Conservation (phyloP, 2,888 invertebrate species). For the Euclidia mi region DNA sequence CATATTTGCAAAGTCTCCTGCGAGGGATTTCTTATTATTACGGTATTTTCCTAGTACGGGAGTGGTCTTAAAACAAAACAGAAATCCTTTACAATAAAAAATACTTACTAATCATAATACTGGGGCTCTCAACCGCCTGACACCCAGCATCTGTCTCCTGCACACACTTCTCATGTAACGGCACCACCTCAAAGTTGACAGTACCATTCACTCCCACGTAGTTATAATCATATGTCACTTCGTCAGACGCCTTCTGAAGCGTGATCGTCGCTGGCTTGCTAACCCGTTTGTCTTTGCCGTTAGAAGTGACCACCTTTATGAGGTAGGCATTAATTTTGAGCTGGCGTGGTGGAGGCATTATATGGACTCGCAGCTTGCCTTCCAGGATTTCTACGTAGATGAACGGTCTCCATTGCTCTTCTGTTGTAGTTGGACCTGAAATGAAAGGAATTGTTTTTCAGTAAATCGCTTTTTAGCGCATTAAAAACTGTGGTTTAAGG, state of each 20-base stretch:
- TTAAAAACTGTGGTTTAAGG: no score
- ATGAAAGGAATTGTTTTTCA: background rate
- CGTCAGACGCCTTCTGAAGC: slow-evolving; percentile 66
- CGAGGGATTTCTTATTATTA: no score
- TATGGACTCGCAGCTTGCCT: slow-evolving; percentile 73
- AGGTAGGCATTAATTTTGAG: slow-evolving; percentile 71
- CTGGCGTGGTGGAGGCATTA: slow-evolving; percentile 75
- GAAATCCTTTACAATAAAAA: no score
- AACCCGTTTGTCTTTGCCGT: slow-evolving; percentile 61
- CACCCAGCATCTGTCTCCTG: slow-evolving; percentile 53
- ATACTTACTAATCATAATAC: slow-evolving; percentile 80
- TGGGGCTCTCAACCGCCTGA: slow-evolving; percentile 75
- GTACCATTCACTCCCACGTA: slow-evolving; percentile 72
- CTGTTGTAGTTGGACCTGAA: slow-evolving; percentile 72
- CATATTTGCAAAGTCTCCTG: no score
- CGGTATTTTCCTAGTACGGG: no score
- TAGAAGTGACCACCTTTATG: slow-evolving; percentile 69
- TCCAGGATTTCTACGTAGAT: slow-evolving; percentile 82
- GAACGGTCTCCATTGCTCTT: slow-evolving; percentile 81
- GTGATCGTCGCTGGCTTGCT: slow-evolving; percentile 54
- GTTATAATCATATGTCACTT: slow-evolving; percentile 76
- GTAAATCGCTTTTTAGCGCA: no score
- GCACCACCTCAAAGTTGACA: slow-evolving; percentile 78
- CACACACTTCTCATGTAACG: slow-evolving; percentile 69
- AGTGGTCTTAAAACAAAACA: no score